Base-by-base conservation (phyloP, 2,888 invertebrate species). In the Mechanitis messenoides region DNA sequence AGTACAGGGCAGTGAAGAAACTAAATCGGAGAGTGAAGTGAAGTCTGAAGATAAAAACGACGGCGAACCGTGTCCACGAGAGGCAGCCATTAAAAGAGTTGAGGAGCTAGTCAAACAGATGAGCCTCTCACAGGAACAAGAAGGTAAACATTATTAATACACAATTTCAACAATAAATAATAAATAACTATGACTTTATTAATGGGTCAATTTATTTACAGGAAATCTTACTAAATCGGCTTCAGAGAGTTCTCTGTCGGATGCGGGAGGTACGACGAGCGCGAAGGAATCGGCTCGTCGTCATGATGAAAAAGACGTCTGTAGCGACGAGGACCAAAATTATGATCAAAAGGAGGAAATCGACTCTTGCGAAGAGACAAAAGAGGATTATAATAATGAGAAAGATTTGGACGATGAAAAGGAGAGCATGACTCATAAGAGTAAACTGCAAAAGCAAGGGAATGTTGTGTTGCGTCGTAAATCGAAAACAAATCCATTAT, bases 171-270 rank as follows among this genome's bases (percentile, higher is more conserved):
- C 12, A 28, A 47, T 47, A 20, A 3, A 11, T n/a, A 2, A 12
- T 12, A 3, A 46, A 11, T n/a, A 45, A 6, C 9, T 9, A n/a
- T 6, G 6, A 5, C 35, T 42, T 50, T 31, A 31, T 9, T 12
- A 50, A 6, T 2, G 7, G 2, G 2, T 47, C 46, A 7, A 47
- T 20, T 58, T 58, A 6, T 60, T 59, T 45, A 45, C 68, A 84
- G 85, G 83, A 3, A 79, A 77, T 59, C 79, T 96, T 58, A 92
- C 92, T 58, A 96, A 96, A 85, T 96, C 96, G 33, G 96, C 94
- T n/a, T 96, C 96, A 0, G 97, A 96, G 75, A 96, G 96, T 75
- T 96, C 96, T 67, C 89, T 96, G 58, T 96, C 96, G 0, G 96
- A 96, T 74, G 93, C 93, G 0, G 93, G 92, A 56, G 92, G 92